These are phyloP conservation scores for Troides oblongomaculatus DNA, from an alignment of 2,888 invertebrate species.

Conservation along the genomic window DNA sequence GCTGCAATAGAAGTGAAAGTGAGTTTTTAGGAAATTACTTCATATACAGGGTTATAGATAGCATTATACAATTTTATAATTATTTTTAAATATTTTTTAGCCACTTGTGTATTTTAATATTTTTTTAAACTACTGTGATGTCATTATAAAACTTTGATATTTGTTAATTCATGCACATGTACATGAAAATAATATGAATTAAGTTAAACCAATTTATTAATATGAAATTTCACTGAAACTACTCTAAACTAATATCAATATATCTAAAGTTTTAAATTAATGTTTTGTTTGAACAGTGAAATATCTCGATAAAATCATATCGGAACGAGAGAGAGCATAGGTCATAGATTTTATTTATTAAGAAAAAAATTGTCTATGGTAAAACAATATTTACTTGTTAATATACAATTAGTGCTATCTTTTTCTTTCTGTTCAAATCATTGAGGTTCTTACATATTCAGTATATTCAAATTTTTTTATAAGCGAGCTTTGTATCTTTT, in stretches of 20 bases:
- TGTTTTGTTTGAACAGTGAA: not conserved
- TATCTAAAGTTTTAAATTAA: not conserved
- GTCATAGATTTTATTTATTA: not conserved
- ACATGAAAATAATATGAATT: not conserved
- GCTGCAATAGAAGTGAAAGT: not conserved
- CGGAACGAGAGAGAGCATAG: not conserved
- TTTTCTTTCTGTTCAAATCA: not conserved
- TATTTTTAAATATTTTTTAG: not conserved
- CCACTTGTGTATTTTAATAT: not conserved
- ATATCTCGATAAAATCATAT: not conserved
- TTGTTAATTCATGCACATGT: not conserved
- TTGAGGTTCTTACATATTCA: not conserved
- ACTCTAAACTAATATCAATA: not conserved
- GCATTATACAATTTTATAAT: constrained; percentile 32
- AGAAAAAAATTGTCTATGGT: not conserved
- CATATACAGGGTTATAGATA: constrained; percentile 67
- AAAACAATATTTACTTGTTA: not conserved
- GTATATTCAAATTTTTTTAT: not conserved
- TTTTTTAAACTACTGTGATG: not conserved
- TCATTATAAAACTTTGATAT: not conserved
- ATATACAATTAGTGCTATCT: not conserved
- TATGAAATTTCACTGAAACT: not conserved
- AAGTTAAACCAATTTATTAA: not conserved
- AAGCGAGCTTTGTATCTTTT: too few relatives aligned
- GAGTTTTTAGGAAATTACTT: constrained; percentile 28